Percentiles rank a stretch among this genome's conserved stretches.
These are phyloP conservation scores for Ochlodes sylvanus DNA, from an alignment of 2,888 invertebrate species.

Conservation along the genomic window DNA sequence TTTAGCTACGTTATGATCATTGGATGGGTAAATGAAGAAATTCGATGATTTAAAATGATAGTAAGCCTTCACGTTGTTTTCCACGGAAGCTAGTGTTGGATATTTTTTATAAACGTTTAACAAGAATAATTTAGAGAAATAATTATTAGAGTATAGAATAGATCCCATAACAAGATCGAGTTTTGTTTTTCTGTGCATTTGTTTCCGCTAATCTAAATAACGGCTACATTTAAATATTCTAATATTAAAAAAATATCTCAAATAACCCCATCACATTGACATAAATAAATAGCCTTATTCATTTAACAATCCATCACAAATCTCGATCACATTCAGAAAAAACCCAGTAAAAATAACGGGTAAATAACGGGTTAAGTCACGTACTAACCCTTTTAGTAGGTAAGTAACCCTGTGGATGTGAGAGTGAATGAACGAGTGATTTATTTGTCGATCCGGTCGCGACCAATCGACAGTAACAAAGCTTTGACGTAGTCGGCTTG, in stretches of 20 bases:
- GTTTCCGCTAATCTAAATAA: too few species aligned
- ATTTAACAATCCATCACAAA: not conserved
- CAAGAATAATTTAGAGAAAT: too few species aligned
- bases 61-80: too few species aligned
- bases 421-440: conserved; percentile 70
- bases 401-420: conserved; percentile 67
- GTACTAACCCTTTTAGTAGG: not conserved
- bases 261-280: too few species aligned
- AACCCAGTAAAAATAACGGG: not conserved
- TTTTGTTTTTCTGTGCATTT: too few species aligned
- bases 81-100: too few species aligned
- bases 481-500: conserved; percentile 61
- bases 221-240: too few species aligned
- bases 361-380: conserved; percentile 4
- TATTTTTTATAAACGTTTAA: too few species aligned
- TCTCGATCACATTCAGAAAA: not conserved
- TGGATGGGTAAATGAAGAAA: not conserved
- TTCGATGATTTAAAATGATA: not conserved
- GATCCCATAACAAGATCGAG: too few species aligned
- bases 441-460: conserved; percentile 63
- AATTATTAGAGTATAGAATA: too few species aligned
- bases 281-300: too few species aligned
- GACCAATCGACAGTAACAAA: conserved; percentile 67
- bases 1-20: not conserved
- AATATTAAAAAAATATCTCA: too few species aligned